Percentiles rank a stretch among this genome's conserved stretches.
Evolutionary conservation across 2,888 invertebrate species (phyloP).

Genomic region (Microdon myrmicae): DNA sequence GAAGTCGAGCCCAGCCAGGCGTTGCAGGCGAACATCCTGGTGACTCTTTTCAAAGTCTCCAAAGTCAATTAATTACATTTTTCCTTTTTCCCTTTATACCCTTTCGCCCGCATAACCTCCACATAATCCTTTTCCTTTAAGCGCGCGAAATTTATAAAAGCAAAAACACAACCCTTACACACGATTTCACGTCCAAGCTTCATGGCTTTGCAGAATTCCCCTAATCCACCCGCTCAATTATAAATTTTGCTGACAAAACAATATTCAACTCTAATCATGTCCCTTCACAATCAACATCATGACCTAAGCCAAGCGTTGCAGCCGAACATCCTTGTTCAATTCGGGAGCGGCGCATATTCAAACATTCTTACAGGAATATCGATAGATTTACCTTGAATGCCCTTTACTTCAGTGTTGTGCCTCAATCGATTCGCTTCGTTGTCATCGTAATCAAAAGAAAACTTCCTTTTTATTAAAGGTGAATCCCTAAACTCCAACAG

Average conservation of each 20-base stretch:
- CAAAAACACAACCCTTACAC: too few relatives aligned
- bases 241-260: conserved; percentile 35
- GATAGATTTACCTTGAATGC: conserved; percentile 11
- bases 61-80: too few relatives aligned
- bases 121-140: too few relatives aligned
- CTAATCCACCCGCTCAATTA: conserved; percentile 31
- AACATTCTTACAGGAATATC: conserved; percentile 32
- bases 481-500: too few relatives aligned
- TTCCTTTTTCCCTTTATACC: too few relatives aligned
- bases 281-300: conserved; percentile 22
- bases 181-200: too few relatives aligned
- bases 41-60: too few relatives aligned
- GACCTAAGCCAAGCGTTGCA: conserved; percentile 1
- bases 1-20: too few relatives aligned
- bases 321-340: neutral
- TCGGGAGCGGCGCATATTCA: conserved; percentile 15
- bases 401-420: conserved; percentile 16
- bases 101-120: too few relatives aligned
- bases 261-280: conserved; percentile 34
- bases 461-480: conserved; percentile 12
- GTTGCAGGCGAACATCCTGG: too few relatives aligned
- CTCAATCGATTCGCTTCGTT: conserved; percentile 35
- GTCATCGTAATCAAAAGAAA: conserved; percentile 22
- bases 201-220: neutral
- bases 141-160: too few relatives aligned